Base-by-base conservation (phyloP, 2,888 invertebrate genomes). In the Scaptomyza parva region DNA sequence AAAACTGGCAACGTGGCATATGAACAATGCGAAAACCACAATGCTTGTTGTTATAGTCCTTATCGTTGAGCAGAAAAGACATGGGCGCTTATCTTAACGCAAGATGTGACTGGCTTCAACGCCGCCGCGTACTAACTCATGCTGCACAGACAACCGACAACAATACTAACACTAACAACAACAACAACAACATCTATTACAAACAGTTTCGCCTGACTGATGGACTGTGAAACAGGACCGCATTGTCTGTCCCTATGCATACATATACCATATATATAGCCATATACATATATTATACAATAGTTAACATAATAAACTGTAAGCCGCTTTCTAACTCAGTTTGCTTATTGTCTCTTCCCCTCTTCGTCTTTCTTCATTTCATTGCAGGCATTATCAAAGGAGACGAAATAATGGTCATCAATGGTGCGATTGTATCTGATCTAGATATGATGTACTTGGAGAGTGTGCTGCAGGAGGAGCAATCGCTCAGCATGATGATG, bases 401-500 rank as follows among this genome's bases (percentile, higher is more conserved):
- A 89, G 99, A 99, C 93, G 99, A 99, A 94, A 98, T 99, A 92
- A 97, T 99, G 96, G 98, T 99, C 92, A 98, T 99, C 93, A 99
- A 99, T 93, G 97, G 98, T 78, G 98, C 98, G 88, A 97, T 98
- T 92, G 98, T 99, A 83, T 97, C 97, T 90, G 98, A 99, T 93
- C 94, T 99, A 93, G 99, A 99, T 94, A 99, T 99, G 98, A 98
- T 99, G 97, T 98, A 98, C 93, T 94, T 99, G 91, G 99, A 99
- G 92, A 97, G 97, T 90, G 97, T 98, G 74, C 94, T 99, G 83
- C 98, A 98, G 92, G 98, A 98, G 92, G 98, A 98, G 90, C 94
- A 97, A 74, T 96, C 97, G 47, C 94, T 99, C 70, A 97, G 97
- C 93, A 97, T 99, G 96, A 98, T 98, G 96, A 97, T 99, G 95